Base-by-base conservation (phyloP, 2,113 vertebrate species). In the Trachemys scripta region DNA sequence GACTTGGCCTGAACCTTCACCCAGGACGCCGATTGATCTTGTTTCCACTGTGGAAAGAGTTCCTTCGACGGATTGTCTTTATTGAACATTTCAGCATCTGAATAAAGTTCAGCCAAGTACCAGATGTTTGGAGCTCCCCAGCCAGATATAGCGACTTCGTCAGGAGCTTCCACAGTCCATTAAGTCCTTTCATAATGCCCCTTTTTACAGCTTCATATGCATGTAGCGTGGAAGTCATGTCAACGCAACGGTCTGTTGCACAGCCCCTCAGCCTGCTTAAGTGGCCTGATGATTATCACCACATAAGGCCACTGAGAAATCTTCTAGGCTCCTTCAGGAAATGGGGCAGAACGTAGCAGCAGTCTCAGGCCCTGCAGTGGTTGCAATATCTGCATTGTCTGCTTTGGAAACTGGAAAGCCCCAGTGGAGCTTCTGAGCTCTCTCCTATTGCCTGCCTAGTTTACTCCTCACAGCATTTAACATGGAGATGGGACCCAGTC, bases 401-500 rank as follows among this genome's bases (percentile, higher is more conserved):
- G 53, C 42, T 93, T 82, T 56, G 35, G 29, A 27, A 25, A 75
- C 35, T 0, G 2, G 81, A 29, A 85, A 38, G 84, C 81, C 35
- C 56, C 89, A 45, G 11, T 84, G 79, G 11, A 9, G 47, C 93
- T 91, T 93, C 82, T 50, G 93, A 62, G 89, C 93, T 95, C 78
- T 42, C 49, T 8, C 12, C 81, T 90, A 85, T 69, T 80, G 31
- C 84, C 90, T 89, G 79, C 80, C 31, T 78, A 78, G 35, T 54
- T 94, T 80, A 27, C 86, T 92, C 88, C 65, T 65, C 50, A 50
- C 57, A 72, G 90, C 85, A 50, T 90, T 97, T 96, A 92, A 10
- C 19, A 75, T 12, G 22, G 69, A 94, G 94, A 96, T 81, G 50
- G 31, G 38, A 3, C 69, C 22, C n/a, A 11, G 69, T 75, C 35